Conservation (phyloP, 2,888 invertebrate species). For the Leistus spinibarbis region DNA sequence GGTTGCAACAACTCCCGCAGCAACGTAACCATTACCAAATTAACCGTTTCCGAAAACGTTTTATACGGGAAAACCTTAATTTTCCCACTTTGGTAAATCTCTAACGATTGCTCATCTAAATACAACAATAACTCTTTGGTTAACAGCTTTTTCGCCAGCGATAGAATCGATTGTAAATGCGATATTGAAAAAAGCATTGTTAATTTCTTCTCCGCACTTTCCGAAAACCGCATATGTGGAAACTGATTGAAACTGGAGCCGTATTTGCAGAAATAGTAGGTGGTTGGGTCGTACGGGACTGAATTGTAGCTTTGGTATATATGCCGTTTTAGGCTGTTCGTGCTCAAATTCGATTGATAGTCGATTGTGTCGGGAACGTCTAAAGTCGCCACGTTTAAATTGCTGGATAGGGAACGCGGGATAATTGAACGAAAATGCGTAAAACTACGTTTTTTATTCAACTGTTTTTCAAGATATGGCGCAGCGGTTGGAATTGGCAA, state of each 20-base stretch:
- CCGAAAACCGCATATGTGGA: constrained; percentile 79
- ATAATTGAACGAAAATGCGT: constrained; percentile 86
- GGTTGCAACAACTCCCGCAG: constrained; percentile 88
- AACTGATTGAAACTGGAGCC: constrained; percentile 94
- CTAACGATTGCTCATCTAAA: constrained; percentile 83
- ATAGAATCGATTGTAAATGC: constrained; percentile 79
- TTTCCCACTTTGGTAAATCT: constrained; percentile 75
- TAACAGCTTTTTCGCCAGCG: constrained; percentile 81
- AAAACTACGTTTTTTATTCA: constrained; percentile 66
- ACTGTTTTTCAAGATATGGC: constrained; percentile 46
- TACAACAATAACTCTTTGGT: constrained; percentile 82
- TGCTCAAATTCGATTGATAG: constrained; percentile 36
- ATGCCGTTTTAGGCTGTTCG: constrained; percentile 50
- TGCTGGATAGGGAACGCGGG: constrained; percentile 87
- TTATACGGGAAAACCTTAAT: constrained; percentile 85
- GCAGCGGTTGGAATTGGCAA: constrained; percentile 50
- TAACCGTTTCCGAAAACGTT: constrained; percentile 93
- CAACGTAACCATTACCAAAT: constrained; percentile 90
- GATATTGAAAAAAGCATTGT: constrained; percentile 72
- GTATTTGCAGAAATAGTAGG: constrained; percentile 88
- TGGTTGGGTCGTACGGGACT: constrained; percentile 78
- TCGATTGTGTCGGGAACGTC: constrained; percentile 39
- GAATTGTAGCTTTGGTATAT: constrained; percentile 61
- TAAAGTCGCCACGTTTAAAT: constrained; percentile 61
- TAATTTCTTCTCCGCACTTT: constrained; percentile 71